Evolutionary conservation across 2,113 vertebrate species (phyloP), one percentile per base, ranked within the genome.

Genomic region (Micromys minutus): DNA sequence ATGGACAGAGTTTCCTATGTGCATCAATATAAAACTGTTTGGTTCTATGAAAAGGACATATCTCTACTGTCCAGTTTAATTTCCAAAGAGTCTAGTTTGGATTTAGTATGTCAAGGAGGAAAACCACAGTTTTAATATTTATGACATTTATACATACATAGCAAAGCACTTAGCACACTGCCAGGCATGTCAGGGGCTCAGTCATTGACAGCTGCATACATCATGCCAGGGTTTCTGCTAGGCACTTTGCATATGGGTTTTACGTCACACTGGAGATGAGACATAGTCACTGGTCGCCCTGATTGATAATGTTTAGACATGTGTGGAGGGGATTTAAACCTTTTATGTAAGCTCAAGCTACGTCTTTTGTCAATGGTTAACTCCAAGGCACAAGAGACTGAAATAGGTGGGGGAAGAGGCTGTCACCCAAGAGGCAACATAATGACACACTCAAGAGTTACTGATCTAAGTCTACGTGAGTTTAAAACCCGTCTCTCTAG

Each of bases 21-120:
- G 26, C 42, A 76, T 36, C 71, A 26, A 29, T 63, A 26, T 26
- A 59, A 63, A 1, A 87, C 45, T 29, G 52, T 63, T 74, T 90
- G 65, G 5, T 34, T 95, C 87, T 69, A 36, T 63, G 90, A 88
- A 76, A 90, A 93, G 13, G 21, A 21, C n/a, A 22, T 79, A 71
- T 95, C 15, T 94, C 31, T 42, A n/a, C 71, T 87, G 63, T 36
- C 74, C 36, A 93, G 55, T 24, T 93, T 91, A 90, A 89, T 96
- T 95, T 96, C 11, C 45, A 65, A 88, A 94, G 90, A 87, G 22
- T 74, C 55, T n/a, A 17, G 57, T 65, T 71, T n/a, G 47, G 34
- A 52, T 29, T 12, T 3, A 52, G 21, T 22, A 39, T 71, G 65
- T 71, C 42, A 24, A 91, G 12, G 47, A 52, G 80, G 61, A 91